phyloP scores from a whole-genome alignment of 2,888 invertebrate genomes.

The Chrysomela aeneicollis region DNA sequence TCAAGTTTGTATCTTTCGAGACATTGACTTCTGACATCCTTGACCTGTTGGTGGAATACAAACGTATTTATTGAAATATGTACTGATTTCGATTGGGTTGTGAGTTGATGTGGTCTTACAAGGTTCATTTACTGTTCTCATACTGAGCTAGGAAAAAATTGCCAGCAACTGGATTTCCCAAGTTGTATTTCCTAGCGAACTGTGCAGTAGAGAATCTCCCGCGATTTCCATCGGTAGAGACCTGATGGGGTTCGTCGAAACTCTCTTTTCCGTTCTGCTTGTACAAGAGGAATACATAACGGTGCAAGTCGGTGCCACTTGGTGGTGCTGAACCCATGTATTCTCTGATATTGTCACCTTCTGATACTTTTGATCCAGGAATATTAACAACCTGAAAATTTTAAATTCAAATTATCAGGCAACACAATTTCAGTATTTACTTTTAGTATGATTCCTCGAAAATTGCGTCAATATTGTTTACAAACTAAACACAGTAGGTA shows the following conservation, averaged over 20 bases:
- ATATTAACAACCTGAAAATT: slow-evolving; percentile 67
- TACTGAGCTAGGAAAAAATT: slow-evolving; percentile 66
- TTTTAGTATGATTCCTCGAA: no score
- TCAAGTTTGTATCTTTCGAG: background rate
- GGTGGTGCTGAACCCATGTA: slow-evolving; percentile 77
- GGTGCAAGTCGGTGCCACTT: slow-evolving; percentile 74
- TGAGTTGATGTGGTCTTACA: background rate
- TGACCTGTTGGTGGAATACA: background rate
- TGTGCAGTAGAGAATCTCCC: slow-evolving; percentile 66
- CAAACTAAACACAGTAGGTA: no score
- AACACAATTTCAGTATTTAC: background rate
- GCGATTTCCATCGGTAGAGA: slow-evolving; percentile 64
- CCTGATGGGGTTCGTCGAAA: slow-evolving; percentile 57
- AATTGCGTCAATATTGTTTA: no score
- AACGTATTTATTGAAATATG: background rate
- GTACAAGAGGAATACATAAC: slow-evolving; percentile 75
- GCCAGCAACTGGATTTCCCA: slow-evolving; percentile 69
- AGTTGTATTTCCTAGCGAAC: slow-evolving; percentile 67
- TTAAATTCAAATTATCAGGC: background rate
- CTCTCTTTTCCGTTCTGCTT: slow-evolving; percentile 68
- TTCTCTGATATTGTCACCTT: slow-evolving; percentile 71
- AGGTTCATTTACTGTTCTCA: slow-evolving; percentile 20
- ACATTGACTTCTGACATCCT: background rate
- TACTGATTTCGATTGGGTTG: background rate
- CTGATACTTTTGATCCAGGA: slow-evolving; percentile 67